These are phyloP conservation scores for Ochotona curzoniae DNA, from an alignment of 2,113 vertebrate species.

Conservation along the genomic window DNA sequence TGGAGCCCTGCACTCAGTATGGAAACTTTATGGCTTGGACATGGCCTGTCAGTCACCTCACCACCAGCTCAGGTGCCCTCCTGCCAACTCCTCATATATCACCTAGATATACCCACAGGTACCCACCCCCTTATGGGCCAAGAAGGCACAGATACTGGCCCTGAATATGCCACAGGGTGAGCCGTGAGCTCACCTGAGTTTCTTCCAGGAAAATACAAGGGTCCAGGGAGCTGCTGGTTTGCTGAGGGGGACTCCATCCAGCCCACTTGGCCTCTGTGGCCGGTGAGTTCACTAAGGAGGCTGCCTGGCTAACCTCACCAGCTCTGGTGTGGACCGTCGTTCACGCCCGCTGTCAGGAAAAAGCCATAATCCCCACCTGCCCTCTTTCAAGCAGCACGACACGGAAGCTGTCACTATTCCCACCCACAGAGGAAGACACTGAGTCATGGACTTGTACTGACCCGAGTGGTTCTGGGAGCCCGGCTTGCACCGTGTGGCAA, in stretches of 20 bases:
- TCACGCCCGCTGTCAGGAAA: neutral
- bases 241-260: neutral
- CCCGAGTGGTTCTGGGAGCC: neutral
- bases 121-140: neutral
- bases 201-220: neutral
- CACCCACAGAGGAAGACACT: neutral
- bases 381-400: neutral
- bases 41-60: neutral
- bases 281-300: accelerated
- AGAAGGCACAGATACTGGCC: neutral
- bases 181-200: no score
- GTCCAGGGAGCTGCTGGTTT: no score
- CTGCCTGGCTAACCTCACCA: accelerated
- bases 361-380: accelerated
- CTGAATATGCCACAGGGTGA: neutral
- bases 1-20: accelerated
- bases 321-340: accelerated
- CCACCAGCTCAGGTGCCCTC: neutral
- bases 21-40: neutral
- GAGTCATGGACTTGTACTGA: neutral
- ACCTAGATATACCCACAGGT: no score
- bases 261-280: accelerated
- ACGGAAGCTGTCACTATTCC: neutral
- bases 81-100: neutral
- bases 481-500: accelerated